These are phyloP conservation scores for Hylomyscus alleni DNA, from an alignment of 2,797 vertebrate species.

Conservation along the genomic window DNA sequence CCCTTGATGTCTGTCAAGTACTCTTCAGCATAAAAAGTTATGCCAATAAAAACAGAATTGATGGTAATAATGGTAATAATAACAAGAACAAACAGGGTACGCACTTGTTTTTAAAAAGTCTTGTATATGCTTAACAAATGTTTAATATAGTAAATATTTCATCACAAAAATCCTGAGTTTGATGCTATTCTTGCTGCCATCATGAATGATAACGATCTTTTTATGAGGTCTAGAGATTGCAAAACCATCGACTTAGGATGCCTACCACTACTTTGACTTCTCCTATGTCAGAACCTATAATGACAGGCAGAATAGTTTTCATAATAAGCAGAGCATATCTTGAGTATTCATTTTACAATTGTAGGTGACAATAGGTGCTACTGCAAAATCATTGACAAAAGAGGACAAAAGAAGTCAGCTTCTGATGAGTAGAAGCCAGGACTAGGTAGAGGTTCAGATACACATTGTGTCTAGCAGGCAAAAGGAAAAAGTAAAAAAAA, in stretches of 20 bases:
- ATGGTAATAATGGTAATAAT: not conserved
- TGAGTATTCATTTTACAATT: not conserved
- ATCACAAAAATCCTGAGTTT: not conserved
- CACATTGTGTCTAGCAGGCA: not conserved
- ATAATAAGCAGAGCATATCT: not conserved
- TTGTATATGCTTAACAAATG: not conserved
- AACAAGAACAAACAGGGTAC: not conserved
- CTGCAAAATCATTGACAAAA: not conserved
- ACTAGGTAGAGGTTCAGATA: not conserved
- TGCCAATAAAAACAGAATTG: not conserved
- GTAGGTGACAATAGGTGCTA: not conserved
- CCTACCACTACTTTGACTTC: not conserved
- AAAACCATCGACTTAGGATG: not conserved
- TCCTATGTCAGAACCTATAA: not conserved
- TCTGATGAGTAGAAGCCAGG: not conserved
- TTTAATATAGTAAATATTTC: constrained; percentile 32
- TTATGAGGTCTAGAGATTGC: not conserved
- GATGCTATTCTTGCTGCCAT: not conserved
- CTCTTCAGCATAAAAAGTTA: not conserved
- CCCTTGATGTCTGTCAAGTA: not conserved
- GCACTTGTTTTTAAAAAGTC: constrained; percentile 2
- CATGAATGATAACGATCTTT: not conserved
- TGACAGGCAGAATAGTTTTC: not conserved
- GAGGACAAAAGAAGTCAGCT: not conserved
- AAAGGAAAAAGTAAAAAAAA: not conserved